These are phyloP conservation scores for Amblyjoppa proteus DNA, from an alignment of 2,888 invertebrate genomes.

Conservation along the genomic window DNA sequence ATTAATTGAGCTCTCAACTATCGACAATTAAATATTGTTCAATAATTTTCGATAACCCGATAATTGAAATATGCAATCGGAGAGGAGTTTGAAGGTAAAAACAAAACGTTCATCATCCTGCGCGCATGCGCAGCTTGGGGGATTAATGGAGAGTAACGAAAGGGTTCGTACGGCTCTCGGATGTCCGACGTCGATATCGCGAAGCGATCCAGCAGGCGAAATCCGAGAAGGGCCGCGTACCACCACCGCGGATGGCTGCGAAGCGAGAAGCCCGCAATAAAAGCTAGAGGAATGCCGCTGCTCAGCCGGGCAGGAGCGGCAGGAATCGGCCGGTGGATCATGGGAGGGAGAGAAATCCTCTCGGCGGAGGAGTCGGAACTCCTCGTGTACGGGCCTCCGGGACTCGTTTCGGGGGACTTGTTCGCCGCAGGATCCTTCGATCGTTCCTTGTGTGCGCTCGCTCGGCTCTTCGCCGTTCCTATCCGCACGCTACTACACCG, in stretches of 20 bases:
- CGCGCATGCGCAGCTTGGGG: not conserved
- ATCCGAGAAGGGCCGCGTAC: conserved; percentile 63
- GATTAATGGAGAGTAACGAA: conserved; percentile 32
- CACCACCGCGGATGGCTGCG: conserved; percentile 44
- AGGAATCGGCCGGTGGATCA: conserved; percentile 1
- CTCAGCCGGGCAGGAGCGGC: not conserved
- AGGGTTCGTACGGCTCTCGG: conserved; percentile 22
- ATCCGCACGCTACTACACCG: conserved; percentile 22
- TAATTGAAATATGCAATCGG: not conserved
- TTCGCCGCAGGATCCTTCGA: conserved; percentile 61
- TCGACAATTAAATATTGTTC: too few relatives aligned
- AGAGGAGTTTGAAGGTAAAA: not conserved
- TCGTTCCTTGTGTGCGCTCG: conserved; percentile 33
- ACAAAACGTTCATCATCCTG: not conserved
- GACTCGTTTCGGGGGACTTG: conserved; percentile 74
- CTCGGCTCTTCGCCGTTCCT: conserved; percentile 21
- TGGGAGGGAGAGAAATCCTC: conserved; percentile 18
- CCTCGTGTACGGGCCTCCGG: conserved; percentile 52
- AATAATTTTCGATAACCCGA: too few relatives aligned
- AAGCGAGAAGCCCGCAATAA: conserved; percentile 76
- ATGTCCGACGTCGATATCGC: conserved; percentile 61
- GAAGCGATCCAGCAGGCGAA: conserved; percentile 60
- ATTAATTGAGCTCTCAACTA: too few relatives aligned
- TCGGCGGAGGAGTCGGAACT: conserved; percentile 37
- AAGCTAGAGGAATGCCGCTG: conserved; percentile 77